A percentile compares a stretch with the other conserved stretches of the same genome.
Evolutionary conservation across 2,113 vertebrate species (phyloP).

Genomic region (Mesembrinibis cayennensis): DNA sequence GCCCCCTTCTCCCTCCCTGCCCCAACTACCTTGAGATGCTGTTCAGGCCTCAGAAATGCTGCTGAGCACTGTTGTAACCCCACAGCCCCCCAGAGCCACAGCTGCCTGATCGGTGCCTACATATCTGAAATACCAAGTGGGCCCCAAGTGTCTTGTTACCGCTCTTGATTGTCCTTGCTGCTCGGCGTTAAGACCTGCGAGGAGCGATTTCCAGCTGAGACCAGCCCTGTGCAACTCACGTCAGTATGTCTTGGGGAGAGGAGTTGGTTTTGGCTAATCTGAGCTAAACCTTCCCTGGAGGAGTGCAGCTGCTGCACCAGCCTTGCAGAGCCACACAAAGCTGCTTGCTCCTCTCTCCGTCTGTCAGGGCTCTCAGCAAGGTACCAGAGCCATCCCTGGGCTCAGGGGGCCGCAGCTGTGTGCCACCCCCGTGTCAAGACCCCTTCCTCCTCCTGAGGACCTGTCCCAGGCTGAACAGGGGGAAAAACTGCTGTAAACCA

Average conservation of each 20-base stretch:
- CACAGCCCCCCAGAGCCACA: not conserved
- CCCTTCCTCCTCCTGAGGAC: not conserved
- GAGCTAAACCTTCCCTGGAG: constrained; percentile 47
- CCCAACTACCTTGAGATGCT: not conserved
- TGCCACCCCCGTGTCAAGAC: not conserved
- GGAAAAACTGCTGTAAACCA: not conserved
- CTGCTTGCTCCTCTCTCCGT: not conserved
- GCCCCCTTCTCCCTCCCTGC: not conserved
- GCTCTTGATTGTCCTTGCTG: constrained; percentile 41
- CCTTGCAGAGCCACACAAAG: not conserved
- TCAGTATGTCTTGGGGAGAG: not conserved
- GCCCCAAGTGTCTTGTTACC: not conserved
- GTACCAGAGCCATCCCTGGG: not conserved
- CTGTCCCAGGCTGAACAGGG: not conserved
- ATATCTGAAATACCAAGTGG: constrained; percentile 4
- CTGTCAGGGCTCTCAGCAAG: not conserved
- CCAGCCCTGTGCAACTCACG: not conserved
- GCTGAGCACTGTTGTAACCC: not conserved
- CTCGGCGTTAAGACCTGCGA: constrained; percentile 18
- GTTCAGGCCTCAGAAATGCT: not conserved
- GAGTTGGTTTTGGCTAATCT: constrained; percentile 47
- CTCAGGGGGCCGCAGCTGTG: not conserved
- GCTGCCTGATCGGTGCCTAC: constrained; percentile 3
- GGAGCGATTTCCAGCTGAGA: constrained; percentile 43
- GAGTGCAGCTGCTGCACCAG: constrained; percentile 47